Evolutionary conservation across 2,888 invertebrate species (phyloP).

Genomic region (Craniophora ligustri): DNA sequence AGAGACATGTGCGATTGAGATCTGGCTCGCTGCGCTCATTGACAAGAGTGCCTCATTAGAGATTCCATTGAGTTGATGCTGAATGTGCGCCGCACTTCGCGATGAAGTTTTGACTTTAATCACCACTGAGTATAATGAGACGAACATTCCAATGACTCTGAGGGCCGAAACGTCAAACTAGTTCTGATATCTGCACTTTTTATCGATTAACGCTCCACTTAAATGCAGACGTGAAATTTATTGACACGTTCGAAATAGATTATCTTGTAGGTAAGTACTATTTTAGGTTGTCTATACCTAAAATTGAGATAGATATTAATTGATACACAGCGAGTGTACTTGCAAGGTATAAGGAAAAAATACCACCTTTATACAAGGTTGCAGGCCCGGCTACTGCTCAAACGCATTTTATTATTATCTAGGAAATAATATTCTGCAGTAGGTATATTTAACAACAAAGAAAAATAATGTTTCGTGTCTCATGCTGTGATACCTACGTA

Average conservation of each 20-base stretch:
- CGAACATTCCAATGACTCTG: conserved; percentile 54
- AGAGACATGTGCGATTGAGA: conserved; percentile 64
- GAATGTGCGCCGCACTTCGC: conserved; percentile 48
- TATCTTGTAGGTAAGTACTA: conserved; percentile 29
- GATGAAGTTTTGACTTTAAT: conserved; percentile 64
- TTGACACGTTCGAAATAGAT: conserved; percentile 35
- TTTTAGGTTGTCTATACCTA: conserved; percentile 11
- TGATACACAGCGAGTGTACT: conserved; percentile 37
- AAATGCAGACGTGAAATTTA: conserved; percentile 32
- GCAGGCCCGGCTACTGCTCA: conserved; percentile 53
- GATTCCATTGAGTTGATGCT: conserved; percentile 62
- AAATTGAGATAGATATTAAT: conserved; percentile 41
- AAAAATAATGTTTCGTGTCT: conserved; percentile 53
- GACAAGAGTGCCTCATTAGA: conserved; percentile 73
- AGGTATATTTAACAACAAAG: conserved; percentile 14
- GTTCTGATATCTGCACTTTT: conserved; percentile 56
- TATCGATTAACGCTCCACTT: conserved; percentile 47
- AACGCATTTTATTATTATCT: conserved; percentile 64
- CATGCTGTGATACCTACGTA: conserved; percentile 41
- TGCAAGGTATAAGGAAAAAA: conserved; percentile 58
- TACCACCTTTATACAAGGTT: conserved; percentile 60
- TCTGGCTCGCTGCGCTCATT: conserved; percentile 65
- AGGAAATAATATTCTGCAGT: conserved; percentile 60
- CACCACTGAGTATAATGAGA: conserved; percentile 56
- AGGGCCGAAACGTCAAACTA: conserved; percentile 47